Conservation (phyloP, 2,113 vertebrate genomes). For the Scatophagus argus region DNA sequence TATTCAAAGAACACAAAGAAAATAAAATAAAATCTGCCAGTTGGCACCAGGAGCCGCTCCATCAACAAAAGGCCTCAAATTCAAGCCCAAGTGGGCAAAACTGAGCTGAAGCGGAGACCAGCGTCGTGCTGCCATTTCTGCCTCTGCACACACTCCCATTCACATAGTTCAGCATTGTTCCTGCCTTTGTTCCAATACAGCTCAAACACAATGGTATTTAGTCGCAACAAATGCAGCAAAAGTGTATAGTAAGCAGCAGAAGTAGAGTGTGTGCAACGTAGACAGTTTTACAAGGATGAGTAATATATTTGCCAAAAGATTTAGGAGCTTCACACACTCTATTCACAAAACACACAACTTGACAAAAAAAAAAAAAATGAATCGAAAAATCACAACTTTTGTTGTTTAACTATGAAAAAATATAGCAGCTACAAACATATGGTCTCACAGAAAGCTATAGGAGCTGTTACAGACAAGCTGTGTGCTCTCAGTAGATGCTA, state of each 20-base stretch:
- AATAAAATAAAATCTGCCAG: slow-evolving; percentile 71
- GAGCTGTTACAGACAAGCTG: slow-evolving; percentile 22
- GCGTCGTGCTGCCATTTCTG: slow-evolving; percentile 14
- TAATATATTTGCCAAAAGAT: slow-evolving; percentile 60
- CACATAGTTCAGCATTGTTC: slow-evolving; percentile 65
- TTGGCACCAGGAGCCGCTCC: slow-evolving; percentile 67
- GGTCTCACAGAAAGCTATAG: slow-evolving; percentile 31
- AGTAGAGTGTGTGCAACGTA: slow-evolving; percentile 45
- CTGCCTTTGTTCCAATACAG: slow-evolving; percentile 62
- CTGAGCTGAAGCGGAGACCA: slow-evolving; percentile 51
- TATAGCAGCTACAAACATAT: background rate
- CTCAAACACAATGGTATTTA: slow-evolving; percentile 65
- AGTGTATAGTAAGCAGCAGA: slow-evolving; percentile 64
- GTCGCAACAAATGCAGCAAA: slow-evolving; percentile 59
- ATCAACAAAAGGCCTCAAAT: slow-evolving; percentile 67
- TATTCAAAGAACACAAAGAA: slow-evolving; percentile 76
- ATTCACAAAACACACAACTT: no score
- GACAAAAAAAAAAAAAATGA: background rate
- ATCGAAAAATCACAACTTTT: slow-evolving; percentile 50
- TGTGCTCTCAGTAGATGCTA: slow-evolving; percentile 25
- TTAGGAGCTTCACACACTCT: slow-evolving; percentile 32
- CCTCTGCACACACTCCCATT: slow-evolving; percentile 56
- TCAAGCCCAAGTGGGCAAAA: slow-evolving; percentile 58
- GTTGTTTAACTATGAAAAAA: slow-evolving; percentile 30
- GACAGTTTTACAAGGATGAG: slow-evolving; percentile 58